Conservation (phyloP, 2,797 vertebrate species). For the Rhinoraja longicauda region DNA sequence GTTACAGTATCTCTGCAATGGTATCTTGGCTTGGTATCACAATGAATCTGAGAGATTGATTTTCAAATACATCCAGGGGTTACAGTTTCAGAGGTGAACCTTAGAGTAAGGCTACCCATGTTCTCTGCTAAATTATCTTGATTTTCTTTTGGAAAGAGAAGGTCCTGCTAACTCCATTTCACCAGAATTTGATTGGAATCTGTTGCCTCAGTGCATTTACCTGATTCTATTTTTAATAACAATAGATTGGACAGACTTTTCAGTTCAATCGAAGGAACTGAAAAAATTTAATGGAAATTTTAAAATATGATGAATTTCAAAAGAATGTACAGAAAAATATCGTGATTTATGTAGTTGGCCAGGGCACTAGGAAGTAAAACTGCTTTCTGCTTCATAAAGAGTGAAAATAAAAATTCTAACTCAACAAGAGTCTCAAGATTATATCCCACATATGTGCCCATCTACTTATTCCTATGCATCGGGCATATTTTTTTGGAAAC, state of each 20-base stretch:
- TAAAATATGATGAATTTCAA: not conserved
- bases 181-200: not conserved
- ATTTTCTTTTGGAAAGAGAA: not conserved
- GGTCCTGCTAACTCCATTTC: not conserved
- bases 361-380: not conserved
- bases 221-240: not conserved
- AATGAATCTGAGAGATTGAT: not conserved
- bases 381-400: not conserved
- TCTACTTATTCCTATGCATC: not conserved
- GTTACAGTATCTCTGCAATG: not conserved
- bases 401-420: not conserved
- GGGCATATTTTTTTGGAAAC: not conserved
- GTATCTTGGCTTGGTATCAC: conserved; percentile 3
- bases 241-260: not conserved
- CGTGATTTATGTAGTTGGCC: not conserved
- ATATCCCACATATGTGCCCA: not conserved
- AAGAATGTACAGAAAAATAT: not conserved
- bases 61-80: not conserved
- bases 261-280: not conserved
- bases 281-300: conserved; percentile 7
- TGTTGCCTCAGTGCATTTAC: not conserved
- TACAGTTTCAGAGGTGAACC: not conserved
- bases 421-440: not conserved
- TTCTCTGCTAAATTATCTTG: not conserved
- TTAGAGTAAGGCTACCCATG: not conserved